Conservation (phyloP, 2,888 invertebrate species). For the Eucera pruinosa region DNA sequence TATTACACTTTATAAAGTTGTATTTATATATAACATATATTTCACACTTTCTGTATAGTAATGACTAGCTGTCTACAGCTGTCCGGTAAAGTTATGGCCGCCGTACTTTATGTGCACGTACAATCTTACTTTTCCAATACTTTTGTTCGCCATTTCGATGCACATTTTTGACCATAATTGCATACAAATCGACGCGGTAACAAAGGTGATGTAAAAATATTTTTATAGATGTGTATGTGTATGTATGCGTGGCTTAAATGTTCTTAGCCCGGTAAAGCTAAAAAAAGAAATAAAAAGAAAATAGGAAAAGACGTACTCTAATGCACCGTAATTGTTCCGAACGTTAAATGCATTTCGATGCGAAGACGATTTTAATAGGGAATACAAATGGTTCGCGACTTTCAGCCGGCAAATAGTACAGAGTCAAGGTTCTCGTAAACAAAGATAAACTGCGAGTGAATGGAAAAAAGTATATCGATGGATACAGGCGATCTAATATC, state of each 20-base stretch:
- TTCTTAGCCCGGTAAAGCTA: slow-evolving; percentile 36
- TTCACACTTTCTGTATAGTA: slow-evolving; percentile 35
- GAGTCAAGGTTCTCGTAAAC: slow-evolving; percentile 15
- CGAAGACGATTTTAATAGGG: slow-evolving; percentile 9
- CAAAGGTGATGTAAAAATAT: slow-evolving; percentile 41
- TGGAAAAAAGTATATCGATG: slow-evolving; percentile 2
- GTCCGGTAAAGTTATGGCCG: slow-evolving; percentile 48
- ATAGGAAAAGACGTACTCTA: too few relatives aligned
- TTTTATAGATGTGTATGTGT: slow-evolving; percentile 26
- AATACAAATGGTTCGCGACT: slow-evolving; percentile 14
- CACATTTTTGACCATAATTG: slow-evolving; percentile 15
- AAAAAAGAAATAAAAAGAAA: too few relatives aligned
- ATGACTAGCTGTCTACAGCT: slow-evolving; percentile 61
- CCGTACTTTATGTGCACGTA: slow-evolving; percentile 2
- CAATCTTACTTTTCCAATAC: background rate
- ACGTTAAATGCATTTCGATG: slow-evolving; percentile 41
- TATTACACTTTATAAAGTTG: slow-evolving; percentile 46
- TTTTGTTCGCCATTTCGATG: background rate
- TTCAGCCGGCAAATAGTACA: background rate
- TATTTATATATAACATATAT: slow-evolving; percentile 43
- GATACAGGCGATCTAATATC: background rate
- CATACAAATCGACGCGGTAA: slow-evolving; percentile 11
- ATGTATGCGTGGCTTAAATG: slow-evolving; percentile 7
- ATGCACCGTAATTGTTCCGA: slow-evolving; percentile 4
- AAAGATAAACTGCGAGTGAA: slow-evolving; percentile 10